These are phyloP conservation scores for Gallinago solitaria DNA, from an alignment of 2,797 vertebrate species.

Conservation along the genomic window DNA sequence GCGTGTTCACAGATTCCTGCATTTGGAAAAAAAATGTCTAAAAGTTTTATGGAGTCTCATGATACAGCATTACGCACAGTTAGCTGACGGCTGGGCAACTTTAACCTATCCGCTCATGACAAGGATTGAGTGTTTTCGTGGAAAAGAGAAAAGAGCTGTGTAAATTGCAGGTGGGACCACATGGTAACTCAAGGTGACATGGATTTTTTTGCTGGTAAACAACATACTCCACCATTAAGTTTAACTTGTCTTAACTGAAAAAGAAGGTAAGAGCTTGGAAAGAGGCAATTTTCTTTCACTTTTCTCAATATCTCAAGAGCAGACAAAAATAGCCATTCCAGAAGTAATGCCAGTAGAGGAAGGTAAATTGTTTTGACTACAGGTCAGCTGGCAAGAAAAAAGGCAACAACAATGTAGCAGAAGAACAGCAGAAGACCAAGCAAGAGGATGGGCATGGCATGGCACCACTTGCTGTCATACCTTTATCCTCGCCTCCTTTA, in stretches of 20 bases:
- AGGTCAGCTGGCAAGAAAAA: background rate
- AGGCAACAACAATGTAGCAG: background rate
- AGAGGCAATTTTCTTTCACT: background rate
- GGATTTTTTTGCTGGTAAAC: conserved; percentile 25
- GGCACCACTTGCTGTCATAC: accelerated
- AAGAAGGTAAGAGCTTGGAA: background rate
- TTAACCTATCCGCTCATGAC: background rate
- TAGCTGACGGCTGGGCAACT: background rate
- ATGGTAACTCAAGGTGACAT: background rate
- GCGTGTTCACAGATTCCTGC: background rate
- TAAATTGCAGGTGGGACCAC: background rate
- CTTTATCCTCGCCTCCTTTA: background rate
- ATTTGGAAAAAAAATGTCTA: background rate
- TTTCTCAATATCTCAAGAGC: background rate
- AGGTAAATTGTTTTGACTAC: background rate
- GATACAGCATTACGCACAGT: background rate
- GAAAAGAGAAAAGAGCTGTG: background rate
- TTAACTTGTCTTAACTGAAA: background rate
- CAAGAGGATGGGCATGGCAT: background rate
- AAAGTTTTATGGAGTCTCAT: background rate
- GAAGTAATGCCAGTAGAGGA: background rate
- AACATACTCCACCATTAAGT: background rate
- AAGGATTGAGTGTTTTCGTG: background rate
- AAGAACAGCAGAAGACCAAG: background rate
- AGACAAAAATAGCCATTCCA: background rate